Conservation (phyloP, 2,113 vertebrate species). For the Desmodus rotundus region DNA sequence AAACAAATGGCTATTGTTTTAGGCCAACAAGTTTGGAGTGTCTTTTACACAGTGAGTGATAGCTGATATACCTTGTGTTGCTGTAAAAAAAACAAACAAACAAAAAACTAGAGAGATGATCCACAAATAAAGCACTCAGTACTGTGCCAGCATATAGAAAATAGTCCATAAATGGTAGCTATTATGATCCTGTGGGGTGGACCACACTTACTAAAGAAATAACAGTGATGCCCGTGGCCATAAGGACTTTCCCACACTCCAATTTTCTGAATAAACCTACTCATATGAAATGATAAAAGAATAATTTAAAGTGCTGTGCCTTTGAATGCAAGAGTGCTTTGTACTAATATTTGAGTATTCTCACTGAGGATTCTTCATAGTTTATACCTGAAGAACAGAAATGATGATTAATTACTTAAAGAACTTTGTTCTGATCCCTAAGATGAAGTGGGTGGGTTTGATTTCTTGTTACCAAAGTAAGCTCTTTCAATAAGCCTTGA, state of each 20-base stretch:
- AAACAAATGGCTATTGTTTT: not conserved
- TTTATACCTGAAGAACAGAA: constrained; percentile 52
- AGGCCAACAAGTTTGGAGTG: not conserved
- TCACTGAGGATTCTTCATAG: constrained; percentile 20
- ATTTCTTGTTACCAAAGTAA: constrained; percentile 70
- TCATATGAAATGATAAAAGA: not conserved
- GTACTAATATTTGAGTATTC: constrained; percentile 52
- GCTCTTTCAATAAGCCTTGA: constrained; percentile 59
- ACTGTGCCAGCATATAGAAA: not conserved
- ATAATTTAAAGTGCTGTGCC: not conserved
- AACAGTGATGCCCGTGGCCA: not conserved
- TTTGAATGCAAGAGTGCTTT: constrained; percentile 1
- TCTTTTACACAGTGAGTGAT: not conserved
- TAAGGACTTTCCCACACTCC: not conserved
- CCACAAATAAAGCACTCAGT: not conserved
- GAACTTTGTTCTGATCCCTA: constrained; percentile 69
- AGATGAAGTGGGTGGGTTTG: constrained; percentile 62
- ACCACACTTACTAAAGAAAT: not conserved
- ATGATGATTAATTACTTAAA: constrained; percentile 57
- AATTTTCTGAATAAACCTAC: not conserved
- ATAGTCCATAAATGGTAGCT: not conserved
- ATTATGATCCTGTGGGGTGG: not conserved
- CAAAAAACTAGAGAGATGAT: not conserved
- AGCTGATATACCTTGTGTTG: not conserved
- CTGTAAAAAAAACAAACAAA: no score